phyloP scores from a whole-genome alignment of 2,797 vertebrate species.

The Odontamblyopus lacepedii region DNA sequence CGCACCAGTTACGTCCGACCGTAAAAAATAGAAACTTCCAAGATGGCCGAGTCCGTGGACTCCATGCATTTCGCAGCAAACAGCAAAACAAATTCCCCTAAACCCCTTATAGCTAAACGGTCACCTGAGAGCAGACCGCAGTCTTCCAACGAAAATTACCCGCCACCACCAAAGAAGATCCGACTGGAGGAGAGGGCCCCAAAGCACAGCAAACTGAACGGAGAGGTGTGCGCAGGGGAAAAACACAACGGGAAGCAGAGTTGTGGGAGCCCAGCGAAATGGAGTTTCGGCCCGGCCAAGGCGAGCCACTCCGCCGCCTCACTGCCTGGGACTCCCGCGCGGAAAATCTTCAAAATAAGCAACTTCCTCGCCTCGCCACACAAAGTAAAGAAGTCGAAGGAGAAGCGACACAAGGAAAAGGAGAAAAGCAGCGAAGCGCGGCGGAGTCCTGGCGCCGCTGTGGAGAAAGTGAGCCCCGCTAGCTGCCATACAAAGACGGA shows the following conservation, averaged over 20 bases:
- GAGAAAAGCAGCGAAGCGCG: slow-evolving; percentile 77
- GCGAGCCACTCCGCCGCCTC: slow-evolving; percentile 69
- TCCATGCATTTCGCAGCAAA: slow-evolving; percentile 80
- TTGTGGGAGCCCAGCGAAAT: slow-evolving; percentile 83
- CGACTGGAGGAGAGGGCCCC: slow-evolving; percentile 85
- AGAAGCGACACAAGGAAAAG: slow-evolving; percentile 83
- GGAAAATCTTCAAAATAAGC: slow-evolving; percentile 84
- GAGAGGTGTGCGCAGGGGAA: slow-evolving; percentile 84
- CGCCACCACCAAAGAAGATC: slow-evolving; percentile 82
- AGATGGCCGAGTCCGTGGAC: slow-evolving; percentile 90
- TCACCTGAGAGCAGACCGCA: slow-evolving; percentile 76
- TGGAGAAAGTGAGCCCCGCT: slow-evolving; percentile 75
- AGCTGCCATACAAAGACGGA: slow-evolving; percentile 84
- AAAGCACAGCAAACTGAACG: slow-evolving; percentile 87
- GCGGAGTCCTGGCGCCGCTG: slow-evolving; percentile 67
- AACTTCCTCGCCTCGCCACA: slow-evolving; percentile 77
- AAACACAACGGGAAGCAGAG: slow-evolving; percentile 84
- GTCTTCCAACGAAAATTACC: slow-evolving; percentile 75
- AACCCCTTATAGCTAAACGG: slow-evolving; percentile 71
- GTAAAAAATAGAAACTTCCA: slow-evolving; percentile 96
- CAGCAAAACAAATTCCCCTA: slow-evolving; percentile 75
- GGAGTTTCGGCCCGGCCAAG: slow-evolving; percentile 85
- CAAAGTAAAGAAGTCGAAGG: slow-evolving; percentile 84
- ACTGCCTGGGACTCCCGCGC: slow-evolving; percentile 67
- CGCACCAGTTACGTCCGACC: slow-evolving; percentile 82